Base-by-base conservation (phyloP, 1,140 invertebrate genomes). In the Solen grandis region DNA sequence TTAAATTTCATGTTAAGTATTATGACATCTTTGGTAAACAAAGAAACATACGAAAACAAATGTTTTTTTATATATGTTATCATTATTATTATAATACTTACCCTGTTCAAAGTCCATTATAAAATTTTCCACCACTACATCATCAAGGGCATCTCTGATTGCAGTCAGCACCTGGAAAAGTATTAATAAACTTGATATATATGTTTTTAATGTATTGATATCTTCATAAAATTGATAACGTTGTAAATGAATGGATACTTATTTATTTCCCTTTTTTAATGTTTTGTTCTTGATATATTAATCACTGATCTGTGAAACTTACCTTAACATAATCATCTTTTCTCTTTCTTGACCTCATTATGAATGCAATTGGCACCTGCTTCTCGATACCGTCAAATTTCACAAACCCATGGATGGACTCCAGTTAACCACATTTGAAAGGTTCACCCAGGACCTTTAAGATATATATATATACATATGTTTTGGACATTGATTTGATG, bases 51-150 rank as follows among this genome's bases (percentile, higher is more conserved):
- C 22, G 3, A 22, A 31, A 5, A 8, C 5, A 27, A 60, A 60
- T 3, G 16, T 3, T 14, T 13, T 16, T 29, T 31, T 31, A 60
- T 60, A 4, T n/a, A n/a, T n/a, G n/a, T n/a, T n/a, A n/a, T n/a
- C 8, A 3, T 14, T 60, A 4, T 22, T 8, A 14, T 22, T 27
- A 2, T 8, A 10, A 31, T 4, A 29, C 2, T 60, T 60, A 60
- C 57, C 57, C 35, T 60, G 57, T 29, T 60, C 57, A 60, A 60
- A 60, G 22, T 60, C 57, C 57, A 60, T 60, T n/a, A 60, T 31
- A 60, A 60, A 60, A 31, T 29, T 60, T 19, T 60, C 57, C 8
- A 60, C 57, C 2, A 3, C 19, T 8, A 60, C 57, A 2, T 60
- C 5, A 27, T 60, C 57, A 8, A 60, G 57, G 4, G 57, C 13